Evolutionary conservation across 2,888 invertebrate genomes (phyloP).

Genomic region (Amaurobius ferox): DNA sequence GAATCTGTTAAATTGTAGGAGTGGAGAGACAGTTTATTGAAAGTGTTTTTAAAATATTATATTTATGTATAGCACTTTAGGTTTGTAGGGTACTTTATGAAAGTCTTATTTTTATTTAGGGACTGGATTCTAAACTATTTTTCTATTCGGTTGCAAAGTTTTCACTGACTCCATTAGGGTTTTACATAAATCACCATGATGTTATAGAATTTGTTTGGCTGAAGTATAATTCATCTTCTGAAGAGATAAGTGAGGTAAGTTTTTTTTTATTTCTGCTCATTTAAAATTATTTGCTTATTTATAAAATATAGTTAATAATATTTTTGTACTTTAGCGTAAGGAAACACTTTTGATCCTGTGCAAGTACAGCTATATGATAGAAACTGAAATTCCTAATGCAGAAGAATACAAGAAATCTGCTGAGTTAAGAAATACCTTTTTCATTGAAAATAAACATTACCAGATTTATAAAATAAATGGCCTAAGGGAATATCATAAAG

Average conservation of each 20-base stretch:
- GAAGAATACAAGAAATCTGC: neutral
- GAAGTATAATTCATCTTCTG: neutral
- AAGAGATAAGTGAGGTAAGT: no score
- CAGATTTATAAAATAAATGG: slow-evolving; percentile 51
- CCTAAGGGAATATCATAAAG: slow-evolving; percentile 37
- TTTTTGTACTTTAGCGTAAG: slow-evolving; percentile 10
- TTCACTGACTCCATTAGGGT: slow-evolving; percentile 33
- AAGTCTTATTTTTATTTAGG: no score
- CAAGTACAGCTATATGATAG: slow-evolving; percentile 47
- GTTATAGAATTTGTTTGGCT: slow-evolving; percentile 28
- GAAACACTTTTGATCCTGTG: slow-evolving; percentile 42
- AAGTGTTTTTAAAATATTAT: no score
- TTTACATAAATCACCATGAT: slow-evolving; percentile 45
- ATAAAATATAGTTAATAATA: no score
- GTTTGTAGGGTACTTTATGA: neutral
- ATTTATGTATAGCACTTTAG: neutral
- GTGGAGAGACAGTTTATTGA: no score
- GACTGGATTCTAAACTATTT: slow-evolving; percentile 46
- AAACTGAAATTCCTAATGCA: slow-evolving; percentile 19
- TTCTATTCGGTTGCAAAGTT: slow-evolving; percentile 24
- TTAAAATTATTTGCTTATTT: no score
- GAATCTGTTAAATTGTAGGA: no score
- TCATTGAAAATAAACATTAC: slow-evolving; percentile 23
- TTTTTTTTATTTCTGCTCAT: no score
- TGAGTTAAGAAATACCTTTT: slow-evolving; percentile 10